Evolutionary conservation across 2,888 invertebrate species (phyloP).

Genomic region (Cataglyphis cursor): DNA sequence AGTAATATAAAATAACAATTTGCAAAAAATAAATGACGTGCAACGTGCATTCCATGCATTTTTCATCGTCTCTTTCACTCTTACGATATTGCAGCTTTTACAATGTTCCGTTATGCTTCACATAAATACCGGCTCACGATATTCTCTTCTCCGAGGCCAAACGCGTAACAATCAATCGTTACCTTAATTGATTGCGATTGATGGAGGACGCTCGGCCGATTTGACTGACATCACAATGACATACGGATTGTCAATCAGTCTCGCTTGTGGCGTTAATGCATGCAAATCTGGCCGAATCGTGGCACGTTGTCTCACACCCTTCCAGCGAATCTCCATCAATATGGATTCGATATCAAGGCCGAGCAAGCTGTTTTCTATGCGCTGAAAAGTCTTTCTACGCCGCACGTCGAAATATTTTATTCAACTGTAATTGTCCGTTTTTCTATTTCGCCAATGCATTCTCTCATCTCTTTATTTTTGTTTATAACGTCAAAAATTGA

Average conservation of each 20-base stretch:
- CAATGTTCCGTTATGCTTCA: slow-evolving; percentile 66
- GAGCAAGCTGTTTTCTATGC: slow-evolving; percentile 63
- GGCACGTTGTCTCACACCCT: slow-evolving; percentile 77
- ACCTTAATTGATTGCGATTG: slow-evolving; percentile 85
- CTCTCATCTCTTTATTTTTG: neutral
- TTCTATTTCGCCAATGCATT: slow-evolving; percentile 12
- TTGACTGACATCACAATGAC: slow-evolving; percentile 86
- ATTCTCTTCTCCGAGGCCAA: slow-evolving; percentile 77
- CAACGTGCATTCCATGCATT: slow-evolving; percentile 44
- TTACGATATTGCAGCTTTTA: slow-evolving; percentile 59
- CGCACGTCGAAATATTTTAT: slow-evolving; percentile 44
- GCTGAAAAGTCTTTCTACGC: slow-evolving; percentile 61
- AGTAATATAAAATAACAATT: slow-evolving; percentile 15
- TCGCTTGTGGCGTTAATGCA: slow-evolving; percentile 86
- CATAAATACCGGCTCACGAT: slow-evolving; percentile 73
- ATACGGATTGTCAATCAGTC: slow-evolving; percentile 86
- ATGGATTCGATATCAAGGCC: slow-evolving; percentile 77
- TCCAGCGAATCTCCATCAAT: slow-evolving; percentile 72
- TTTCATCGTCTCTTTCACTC: slow-evolving; percentile 45
- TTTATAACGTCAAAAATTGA: slow-evolving; percentile 27
- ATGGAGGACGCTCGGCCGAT: slow-evolving; percentile 70
- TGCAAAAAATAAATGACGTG: neutral
- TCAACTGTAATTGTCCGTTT: slow-evolving; percentile 44
- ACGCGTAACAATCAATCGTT: slow-evolving; percentile 83
- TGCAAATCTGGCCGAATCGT: slow-evolving; percentile 83